These are phyloP conservation scores for Idaea straminata DNA, from an alignment of 2,888 invertebrate genomes.

Conservation along the genomic window DNA sequence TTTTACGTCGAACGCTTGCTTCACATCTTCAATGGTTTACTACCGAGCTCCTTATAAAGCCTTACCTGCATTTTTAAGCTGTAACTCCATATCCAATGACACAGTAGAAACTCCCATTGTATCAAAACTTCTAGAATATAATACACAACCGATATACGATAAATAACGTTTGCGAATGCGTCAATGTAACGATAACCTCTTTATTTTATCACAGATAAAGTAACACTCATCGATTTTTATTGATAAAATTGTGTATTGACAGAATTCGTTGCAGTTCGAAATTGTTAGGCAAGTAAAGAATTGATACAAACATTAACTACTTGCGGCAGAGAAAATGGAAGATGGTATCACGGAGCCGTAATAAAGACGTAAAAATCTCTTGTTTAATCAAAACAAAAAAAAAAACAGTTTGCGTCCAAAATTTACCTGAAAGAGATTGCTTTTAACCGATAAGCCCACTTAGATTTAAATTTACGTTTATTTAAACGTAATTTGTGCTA, in stretches of 20 bases:
- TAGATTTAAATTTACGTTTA: too few relatives aligned
- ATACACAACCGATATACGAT: constrained; percentile 37
- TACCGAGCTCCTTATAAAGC: not conserved
- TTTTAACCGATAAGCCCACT: too few relatives aligned
- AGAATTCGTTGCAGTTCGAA: not conserved
- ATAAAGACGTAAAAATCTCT: too few relatives aligned
- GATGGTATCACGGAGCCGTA: too few relatives aligned
- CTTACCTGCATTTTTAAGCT: not conserved
- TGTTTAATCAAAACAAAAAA: too few relatives aligned
- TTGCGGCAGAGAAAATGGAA: too few relatives aligned
- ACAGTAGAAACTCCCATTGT: constrained; percentile 8
- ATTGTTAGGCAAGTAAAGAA: not conserved
- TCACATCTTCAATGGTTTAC: not conserved
- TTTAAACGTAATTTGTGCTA: too few relatives aligned
- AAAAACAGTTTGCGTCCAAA: too few relatives aligned
- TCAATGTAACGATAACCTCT: constrained; percentile 61
- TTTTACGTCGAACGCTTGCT: too few relatives aligned
- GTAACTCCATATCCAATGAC: constrained; percentile 5
- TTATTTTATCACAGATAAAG: constrained; percentile 59
- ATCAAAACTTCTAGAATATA: constrained; percentile 10
- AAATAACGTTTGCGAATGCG: constrained; percentile 48
- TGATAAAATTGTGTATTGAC: not conserved
- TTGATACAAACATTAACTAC: too few relatives aligned
- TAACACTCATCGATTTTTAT: constrained; percentile 9
- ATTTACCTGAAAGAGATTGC: too few relatives aligned